phyloP scores from a whole-genome alignment of 2,113 vertebrate genomes.

The Herpailurus yagouaroundi region DNA sequence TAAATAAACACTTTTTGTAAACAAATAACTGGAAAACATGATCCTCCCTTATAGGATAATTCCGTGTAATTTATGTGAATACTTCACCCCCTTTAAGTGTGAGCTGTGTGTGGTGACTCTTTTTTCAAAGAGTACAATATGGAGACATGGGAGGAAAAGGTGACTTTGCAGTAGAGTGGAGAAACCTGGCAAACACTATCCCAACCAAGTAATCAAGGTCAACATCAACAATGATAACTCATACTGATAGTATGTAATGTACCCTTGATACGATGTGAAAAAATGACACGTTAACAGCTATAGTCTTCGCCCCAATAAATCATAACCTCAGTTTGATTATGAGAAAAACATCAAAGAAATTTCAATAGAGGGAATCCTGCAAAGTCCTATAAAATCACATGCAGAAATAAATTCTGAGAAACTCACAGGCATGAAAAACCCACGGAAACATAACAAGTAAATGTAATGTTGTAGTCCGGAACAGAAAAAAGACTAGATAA shows the following conservation, averaged over 20 bases:
- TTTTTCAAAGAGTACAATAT: not conserved
- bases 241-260: not conserved
- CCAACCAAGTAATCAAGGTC: not conserved
- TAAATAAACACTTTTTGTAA: not conserved
- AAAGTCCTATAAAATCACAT: not conserved
- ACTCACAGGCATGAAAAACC: not conserved
- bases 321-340: not conserved
- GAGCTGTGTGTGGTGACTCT: not conserved
- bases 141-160: not conserved
- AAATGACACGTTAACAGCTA: not conserved
- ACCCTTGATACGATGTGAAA: not conserved
- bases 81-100: not conserved
- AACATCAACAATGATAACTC: not conserved
- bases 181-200: not conserved
- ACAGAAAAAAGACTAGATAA: not conserved
- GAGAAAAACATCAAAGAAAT: not conserved
- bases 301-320: not conserved
- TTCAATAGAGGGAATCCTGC: not conserved
- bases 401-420: not conserved
- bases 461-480: not conserved
- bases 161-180: not conserved
- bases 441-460: not conserved
- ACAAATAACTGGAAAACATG: not conserved
- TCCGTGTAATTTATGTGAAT: not conserved
- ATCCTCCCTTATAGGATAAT: not conserved